These are phyloP conservation scores for Eilema griseolum DNA, from an alignment of 2,888 invertebrate genomes.

Conservation along the genomic window DNA sequence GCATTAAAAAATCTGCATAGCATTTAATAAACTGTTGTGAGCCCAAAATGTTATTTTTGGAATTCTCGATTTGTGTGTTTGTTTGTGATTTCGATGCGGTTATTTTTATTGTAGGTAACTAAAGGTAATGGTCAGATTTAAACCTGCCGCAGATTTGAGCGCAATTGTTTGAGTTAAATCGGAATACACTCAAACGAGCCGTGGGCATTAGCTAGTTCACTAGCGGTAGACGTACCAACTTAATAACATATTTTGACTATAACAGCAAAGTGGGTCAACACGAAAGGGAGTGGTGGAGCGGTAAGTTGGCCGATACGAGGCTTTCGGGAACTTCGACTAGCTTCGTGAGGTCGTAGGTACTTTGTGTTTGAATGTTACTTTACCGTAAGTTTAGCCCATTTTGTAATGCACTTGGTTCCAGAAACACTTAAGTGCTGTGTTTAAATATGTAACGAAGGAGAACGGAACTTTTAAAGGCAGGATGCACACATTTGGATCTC, in stretches of 20 bases:
- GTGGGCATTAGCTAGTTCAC: no score
- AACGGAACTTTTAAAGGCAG: background rate
- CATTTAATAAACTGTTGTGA: no score
- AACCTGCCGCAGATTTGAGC: no score
- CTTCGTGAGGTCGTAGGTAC: slow-evolving; percentile 42
- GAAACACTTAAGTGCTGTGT: slow-evolving; percentile 3
- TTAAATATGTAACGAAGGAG: background rate
- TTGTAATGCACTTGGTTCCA: slow-evolving; percentile 10
- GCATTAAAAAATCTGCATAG: no score
- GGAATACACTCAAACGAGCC: no score
- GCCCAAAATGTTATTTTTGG: no score
- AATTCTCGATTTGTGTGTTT: no score
- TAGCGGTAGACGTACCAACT: background rate
- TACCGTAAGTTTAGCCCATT: slow-evolving; percentile 30
- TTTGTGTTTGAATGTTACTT: slow-evolving; percentile 36
- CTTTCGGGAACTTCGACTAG: slow-evolving; percentile 50
- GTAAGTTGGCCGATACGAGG: slow-evolving; percentile 57
- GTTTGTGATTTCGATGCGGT: no score
- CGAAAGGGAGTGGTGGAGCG: slow-evolving; percentile 50
- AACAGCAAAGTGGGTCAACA: slow-evolving; percentile 62
- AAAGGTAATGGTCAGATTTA: no score
- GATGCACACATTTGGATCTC: no score
- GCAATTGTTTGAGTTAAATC: no score
- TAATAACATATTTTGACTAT: slow-evolving; percentile 33
- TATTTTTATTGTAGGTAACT: no score